Conservation (phyloP, 2,113 vertebrate species). For the Pteronura brasiliensis region DNA sequence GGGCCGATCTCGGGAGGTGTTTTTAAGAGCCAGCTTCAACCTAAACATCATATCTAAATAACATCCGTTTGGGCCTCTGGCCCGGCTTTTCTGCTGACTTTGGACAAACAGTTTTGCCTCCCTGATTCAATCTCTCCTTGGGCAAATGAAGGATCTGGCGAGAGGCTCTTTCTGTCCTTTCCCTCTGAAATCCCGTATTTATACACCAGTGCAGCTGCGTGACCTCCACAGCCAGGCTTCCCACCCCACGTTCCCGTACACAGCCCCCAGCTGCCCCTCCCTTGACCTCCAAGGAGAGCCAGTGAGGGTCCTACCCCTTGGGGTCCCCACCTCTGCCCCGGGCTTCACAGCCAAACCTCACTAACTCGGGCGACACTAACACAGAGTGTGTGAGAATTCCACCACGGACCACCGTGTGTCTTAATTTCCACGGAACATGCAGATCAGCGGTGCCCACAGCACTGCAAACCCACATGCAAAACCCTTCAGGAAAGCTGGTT, state of each 20-base stretch:
- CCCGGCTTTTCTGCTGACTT: not conserved
- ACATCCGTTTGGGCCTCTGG: not conserved
- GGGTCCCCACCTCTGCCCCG: not conserved
- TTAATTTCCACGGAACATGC: not conserved
- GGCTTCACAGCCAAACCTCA: not conserved
- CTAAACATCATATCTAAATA: not conserved
- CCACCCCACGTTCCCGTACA: not conserved
- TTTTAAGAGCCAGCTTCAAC: not conserved
- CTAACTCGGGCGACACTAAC: not conserved
- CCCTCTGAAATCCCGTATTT: not conserved
- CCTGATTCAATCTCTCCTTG: not conserved
- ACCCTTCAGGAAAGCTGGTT: not conserved
- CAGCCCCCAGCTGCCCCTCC: not conserved
- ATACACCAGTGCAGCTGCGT: not conserved
- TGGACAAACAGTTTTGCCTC: not conserved
- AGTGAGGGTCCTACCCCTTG: fast-evolving
- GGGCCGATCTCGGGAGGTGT: not conserved
- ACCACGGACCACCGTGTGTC: not conserved
- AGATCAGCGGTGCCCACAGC: not conserved
- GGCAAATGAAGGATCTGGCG: not conserved
- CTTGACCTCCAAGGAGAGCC: not conserved
- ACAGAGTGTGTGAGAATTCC: not conserved
- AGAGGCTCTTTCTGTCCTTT: not conserved
- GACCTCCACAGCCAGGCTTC: not conserved
- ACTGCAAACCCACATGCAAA: not conserved